Percentiles rank a stretch among this genome's conserved stretches.
Evolutionary conservation across 2,113 vertebrate species (phyloP).

Genomic region (Zeus faber): DNA sequence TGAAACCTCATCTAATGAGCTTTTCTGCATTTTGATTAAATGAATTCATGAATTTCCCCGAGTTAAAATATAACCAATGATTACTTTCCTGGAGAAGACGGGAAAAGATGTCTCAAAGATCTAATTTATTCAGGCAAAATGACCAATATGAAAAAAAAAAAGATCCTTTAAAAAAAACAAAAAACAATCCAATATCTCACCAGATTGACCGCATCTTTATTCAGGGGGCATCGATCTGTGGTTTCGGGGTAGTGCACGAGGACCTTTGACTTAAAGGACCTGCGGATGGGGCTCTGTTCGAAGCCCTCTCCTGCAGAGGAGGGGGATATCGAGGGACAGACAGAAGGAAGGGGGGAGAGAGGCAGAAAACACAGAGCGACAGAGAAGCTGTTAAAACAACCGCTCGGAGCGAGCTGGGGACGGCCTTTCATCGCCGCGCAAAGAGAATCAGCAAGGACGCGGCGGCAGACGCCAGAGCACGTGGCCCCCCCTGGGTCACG

Average conservation of each 20-base stretch:
- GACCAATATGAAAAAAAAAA: not conserved
- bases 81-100: too few relatives aligned
- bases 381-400: too few relatives aligned
- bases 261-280: slow-evolving; percentile 97
- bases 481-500: too few relatives aligned
- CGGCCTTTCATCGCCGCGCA: too few relatives aligned
- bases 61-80: not conserved
- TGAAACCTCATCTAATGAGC: too few relatives aligned
- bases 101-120: too few relatives aligned
- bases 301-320: slow-evolving; percentile 98
- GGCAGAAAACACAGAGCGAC: too few relatives aligned
- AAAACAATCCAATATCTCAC: slow-evolving; percentile 65
- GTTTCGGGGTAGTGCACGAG: slow-evolving; percentile 94
- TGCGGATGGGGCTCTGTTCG: slow-evolving; percentile 92
- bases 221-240: slow-evolving; percentile 92
- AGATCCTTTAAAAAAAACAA: not conserved
- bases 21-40: too few relatives aligned
- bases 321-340: slow-evolving; percentile 46
- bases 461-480: too few relatives aligned
- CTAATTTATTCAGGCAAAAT: not conserved
- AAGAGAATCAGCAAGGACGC: too few relatives aligned
- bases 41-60: too few relatives aligned
- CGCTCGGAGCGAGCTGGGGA: too few relatives aligned
- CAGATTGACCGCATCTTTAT: slow-evolving; percentile 96
- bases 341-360: not conserved